Percentiles rank a stretch among this genome's conserved stretches.
Conservation (phyloP, 2,797 vertebrate genomes). For the Dendrocincla tyrannina region DNA sequence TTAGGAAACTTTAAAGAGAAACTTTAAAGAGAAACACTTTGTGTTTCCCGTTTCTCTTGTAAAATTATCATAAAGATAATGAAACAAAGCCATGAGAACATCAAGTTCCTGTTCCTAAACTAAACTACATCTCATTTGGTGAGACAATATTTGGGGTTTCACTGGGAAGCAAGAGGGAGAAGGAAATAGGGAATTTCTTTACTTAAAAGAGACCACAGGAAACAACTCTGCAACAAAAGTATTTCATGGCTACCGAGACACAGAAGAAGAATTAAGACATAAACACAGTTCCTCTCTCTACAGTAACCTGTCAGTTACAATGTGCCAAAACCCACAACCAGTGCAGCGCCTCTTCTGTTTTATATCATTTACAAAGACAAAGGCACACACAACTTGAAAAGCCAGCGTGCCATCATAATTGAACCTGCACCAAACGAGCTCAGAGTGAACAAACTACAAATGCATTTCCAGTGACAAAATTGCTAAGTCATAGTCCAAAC, state of each 20-base stretch:
- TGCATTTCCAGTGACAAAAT: neutral
- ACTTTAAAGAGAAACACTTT: neutral
- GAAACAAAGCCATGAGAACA: neutral
- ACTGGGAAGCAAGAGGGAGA: neutral
- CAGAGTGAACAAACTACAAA: neutral
- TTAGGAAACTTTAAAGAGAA: neutral
- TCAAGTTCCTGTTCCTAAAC: neutral
- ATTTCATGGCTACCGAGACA: neutral
- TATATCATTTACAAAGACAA: neutral
- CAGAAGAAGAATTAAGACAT: neutral
- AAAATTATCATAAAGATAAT: neutral
- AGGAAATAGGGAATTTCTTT: neutral
- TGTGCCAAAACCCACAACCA: constrained; percentile 10
- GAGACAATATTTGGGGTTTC: neutral
- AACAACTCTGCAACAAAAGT: neutral
- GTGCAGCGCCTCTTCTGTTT: neutral
- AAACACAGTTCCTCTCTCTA: neutral
- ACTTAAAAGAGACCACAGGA: neutral
- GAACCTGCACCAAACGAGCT: neutral
- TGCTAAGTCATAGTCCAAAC: neutral
- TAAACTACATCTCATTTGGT: neutral
- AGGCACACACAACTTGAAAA: neutral
- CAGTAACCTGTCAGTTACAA: neutral
- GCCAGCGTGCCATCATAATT: neutral
- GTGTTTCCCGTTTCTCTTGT: neutral